A percentile compares a stretch with the other conserved stretches of the same genome.
phyloP scores from a whole-genome alignment of 2,113 vertebrate species.

The Sylvicapra grimmia region DNA sequence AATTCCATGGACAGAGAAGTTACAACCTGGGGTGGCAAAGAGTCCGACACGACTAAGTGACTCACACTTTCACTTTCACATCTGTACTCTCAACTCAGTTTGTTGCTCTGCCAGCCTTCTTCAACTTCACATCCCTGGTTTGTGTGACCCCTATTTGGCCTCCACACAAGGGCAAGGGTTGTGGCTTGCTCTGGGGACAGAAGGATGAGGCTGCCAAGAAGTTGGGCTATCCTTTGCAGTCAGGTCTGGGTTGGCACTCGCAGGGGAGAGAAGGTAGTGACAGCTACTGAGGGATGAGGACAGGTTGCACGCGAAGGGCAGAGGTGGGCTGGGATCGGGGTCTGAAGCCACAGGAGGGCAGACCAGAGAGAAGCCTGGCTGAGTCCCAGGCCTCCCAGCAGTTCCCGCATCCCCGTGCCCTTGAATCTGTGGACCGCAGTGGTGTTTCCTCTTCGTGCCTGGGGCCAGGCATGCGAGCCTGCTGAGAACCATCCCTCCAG shows the following conservation, averaged over 20 bases:
- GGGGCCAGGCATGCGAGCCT: background rate
- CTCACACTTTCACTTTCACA: background rate
- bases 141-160: background rate
- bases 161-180: background rate
- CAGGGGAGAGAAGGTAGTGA: background rate
- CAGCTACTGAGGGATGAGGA: background rate
- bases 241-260: background rate
- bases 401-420: background rate
- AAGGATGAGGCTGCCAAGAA: background rate
- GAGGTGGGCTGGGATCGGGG: background rate
- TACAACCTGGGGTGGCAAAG: background rate
- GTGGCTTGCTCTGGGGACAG: background rate
- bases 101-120: background rate
- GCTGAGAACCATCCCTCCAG: background rate
- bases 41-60: background rate
- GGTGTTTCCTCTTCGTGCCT: background rate
- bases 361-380: background rate
- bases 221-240: background rate
- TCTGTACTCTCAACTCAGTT: background rate
- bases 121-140: background rate
- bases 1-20: background rate
- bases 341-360: background rate
- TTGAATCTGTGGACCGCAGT: background rate
- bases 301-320: background rate
- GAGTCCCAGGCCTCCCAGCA: background rate